Evolutionary conservation across 2,797 vertebrate species (phyloP).

Genomic region (Loriculus beryllinus): DNA sequence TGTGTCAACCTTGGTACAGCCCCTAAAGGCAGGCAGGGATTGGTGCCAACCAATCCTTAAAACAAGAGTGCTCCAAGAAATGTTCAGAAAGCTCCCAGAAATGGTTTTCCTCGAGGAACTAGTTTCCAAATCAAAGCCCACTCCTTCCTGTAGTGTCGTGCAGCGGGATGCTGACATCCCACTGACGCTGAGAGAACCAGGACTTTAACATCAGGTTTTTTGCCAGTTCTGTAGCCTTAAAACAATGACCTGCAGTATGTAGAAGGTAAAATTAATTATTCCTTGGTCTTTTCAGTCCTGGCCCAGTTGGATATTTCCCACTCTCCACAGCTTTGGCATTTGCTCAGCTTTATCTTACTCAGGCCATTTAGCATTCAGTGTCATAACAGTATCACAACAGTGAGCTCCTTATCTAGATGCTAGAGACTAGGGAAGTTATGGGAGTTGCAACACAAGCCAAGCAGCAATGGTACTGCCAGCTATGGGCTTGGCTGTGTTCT

Average conservation of each 20-base stretch:
- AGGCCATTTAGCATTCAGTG: not conserved
- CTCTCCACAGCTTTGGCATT: not conserved
- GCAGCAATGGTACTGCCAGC: not conserved
- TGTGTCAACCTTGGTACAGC: not conserved
- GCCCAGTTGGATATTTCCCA: accelerated
- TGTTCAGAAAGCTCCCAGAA: not conserved
- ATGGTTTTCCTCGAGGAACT: not conserved
- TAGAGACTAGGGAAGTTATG: not conserved
- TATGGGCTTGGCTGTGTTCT: not conserved
- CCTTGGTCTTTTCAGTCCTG: not conserved
- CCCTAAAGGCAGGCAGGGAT: not conserved
- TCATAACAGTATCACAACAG: not conserved
- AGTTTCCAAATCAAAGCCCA: not conserved
- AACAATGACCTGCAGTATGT: not conserved
- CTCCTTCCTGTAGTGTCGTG: not conserved
- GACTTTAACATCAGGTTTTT: not conserved
- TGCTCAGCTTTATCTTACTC: not conserved
- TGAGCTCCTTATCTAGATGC: accelerated
- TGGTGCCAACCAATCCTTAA: not conserved
- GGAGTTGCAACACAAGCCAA: not conserved
- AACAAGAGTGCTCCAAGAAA: not conserved
- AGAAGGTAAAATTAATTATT: not conserved
- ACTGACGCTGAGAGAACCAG: not conserved
- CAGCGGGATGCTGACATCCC: not conserved
- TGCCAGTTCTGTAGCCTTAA: not conserved